Percentiles rank a stretch among this genome's conserved stretches.
Evolutionary conservation across 1,140 invertebrate species (phyloP).

Genomic region (Caerostris darwini): DNA sequence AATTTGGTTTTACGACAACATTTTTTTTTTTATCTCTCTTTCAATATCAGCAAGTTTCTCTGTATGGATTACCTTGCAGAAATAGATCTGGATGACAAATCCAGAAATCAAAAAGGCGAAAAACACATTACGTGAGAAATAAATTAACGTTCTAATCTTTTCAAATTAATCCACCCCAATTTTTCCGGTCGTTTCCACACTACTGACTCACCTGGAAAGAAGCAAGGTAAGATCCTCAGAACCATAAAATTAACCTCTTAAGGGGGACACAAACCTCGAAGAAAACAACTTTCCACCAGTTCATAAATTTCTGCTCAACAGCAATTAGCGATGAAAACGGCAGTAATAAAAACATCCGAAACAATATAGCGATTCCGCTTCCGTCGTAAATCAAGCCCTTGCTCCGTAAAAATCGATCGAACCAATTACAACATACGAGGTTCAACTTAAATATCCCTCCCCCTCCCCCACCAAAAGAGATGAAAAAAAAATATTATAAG

Average conservation of each 20-base stretch:
- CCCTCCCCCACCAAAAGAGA: background rate
- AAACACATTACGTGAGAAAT: no score
- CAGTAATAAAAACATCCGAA: constrained; percentile 64
- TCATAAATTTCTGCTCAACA: constrained; percentile 49
- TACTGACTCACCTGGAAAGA: background rate
- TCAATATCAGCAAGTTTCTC: no score
- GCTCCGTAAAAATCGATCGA: constrained; percentile 58
- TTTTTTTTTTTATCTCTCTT: no score
- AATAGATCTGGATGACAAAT: no score
- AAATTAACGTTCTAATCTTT: no score
- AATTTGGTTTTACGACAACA: no score
- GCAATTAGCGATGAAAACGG: constrained; percentile 65
- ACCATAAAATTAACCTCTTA: constrained; percentile 47
- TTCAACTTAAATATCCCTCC: constrained; percentile 11
- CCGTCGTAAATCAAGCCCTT: background rate
- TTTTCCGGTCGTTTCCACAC: background rate
- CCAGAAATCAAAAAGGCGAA: no score
- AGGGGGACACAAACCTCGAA: constrained; percentile 3
- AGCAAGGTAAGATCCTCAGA: background rate
- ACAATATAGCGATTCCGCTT: constrained; percentile 55
- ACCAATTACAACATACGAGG: constrained; percentile 24
- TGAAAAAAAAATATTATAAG: background rate
- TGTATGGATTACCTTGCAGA: no score
- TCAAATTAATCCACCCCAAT: no score
- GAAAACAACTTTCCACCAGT: constrained; percentile 24